A percentile compares a stretch with the other conserved stretches of the same genome.
Conservation (phyloP, 2,113 vertebrate species). For the Alaudala cheleensis region DNA sequence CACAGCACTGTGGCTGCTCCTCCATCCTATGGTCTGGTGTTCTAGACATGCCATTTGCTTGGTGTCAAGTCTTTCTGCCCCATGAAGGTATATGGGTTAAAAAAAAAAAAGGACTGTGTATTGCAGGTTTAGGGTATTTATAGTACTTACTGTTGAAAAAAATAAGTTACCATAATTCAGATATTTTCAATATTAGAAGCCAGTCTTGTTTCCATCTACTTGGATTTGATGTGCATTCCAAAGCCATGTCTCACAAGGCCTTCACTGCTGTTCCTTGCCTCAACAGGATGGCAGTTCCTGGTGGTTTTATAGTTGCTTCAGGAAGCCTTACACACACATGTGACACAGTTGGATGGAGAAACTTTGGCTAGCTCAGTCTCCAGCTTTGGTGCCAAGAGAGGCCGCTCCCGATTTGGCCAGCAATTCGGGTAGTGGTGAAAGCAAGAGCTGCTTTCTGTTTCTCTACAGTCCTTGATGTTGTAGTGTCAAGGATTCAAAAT, state of each 20-base stretch:
- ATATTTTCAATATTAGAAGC: not conserved
- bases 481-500: too few relatives aligned
- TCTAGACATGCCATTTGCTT: not conserved
- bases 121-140: not conserved
- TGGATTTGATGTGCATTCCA: not conserved
- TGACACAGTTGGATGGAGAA: too few relatives aligned
- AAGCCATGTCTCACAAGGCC: not conserved
- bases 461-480: too few relatives aligned
- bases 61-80: not conserved
- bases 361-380: too few relatives aligned
- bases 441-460: too few relatives aligned
- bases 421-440: too few relatives aligned
- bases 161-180: not conserved
- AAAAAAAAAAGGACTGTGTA: not conserved
- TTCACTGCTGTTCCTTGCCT: not conserved
- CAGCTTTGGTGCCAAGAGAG: too few relatives aligned
- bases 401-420: too few relatives aligned
- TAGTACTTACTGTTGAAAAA: not conserved
- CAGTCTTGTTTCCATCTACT: not conserved
- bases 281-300: not conserved
- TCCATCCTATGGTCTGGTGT: fast-evolving
- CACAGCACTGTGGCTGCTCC: fast-evolving
- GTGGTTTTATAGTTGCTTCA: not conserved
- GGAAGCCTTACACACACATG: not conserved
- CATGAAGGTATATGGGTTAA: not conserved